A percentile compares a stretch with the other conserved stretches of the same genome.
These are phyloP conservation scores for Rhynchonema sp. DNA, from an alignment of 2,888 invertebrate species.

Conservation along the genomic window DNA sequence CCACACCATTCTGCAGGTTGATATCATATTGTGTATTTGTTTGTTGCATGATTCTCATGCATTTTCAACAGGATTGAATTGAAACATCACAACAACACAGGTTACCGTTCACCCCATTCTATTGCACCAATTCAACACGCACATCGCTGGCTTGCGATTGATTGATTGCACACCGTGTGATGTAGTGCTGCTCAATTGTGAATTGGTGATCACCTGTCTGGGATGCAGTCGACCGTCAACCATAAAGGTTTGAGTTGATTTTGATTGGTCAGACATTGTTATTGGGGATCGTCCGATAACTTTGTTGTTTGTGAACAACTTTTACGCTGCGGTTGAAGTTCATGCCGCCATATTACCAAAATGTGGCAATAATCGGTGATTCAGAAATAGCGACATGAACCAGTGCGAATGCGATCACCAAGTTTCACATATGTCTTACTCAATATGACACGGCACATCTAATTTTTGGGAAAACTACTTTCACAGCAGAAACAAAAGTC, in stretches of 20 bases:
- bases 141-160: slow-evolving; percentile 29
- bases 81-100: background rate
- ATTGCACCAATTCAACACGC: slow-evolving; percentile 25
- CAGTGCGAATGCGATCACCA: no score
- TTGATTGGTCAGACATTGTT: no score
- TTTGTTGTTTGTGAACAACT: no score
- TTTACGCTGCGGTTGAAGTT: no score
- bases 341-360: no score
- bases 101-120: slow-evolving; percentile 22
- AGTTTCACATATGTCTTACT: no score
- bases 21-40: background rate
- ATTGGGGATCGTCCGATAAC: no score
- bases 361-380: no score
- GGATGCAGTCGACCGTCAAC: slow-evolving; percentile 27
- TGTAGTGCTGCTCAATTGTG: slow-evolving; percentile 27
- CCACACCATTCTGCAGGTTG: no score
- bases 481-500: background rate
- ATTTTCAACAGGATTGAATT: background rate
- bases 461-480: no score
- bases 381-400: no score
- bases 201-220: slow-evolving; percentile 27
- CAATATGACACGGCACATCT: no score
- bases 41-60: background rate
- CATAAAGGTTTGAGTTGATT: slow-evolving; percentile 23
- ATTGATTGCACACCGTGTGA: slow-evolving; percentile 28